Evolutionary conservation across 2,888 invertebrate species (phyloP), one percentile per base, ranked within the genome.

Genomic region (Seira ritae): DNA sequence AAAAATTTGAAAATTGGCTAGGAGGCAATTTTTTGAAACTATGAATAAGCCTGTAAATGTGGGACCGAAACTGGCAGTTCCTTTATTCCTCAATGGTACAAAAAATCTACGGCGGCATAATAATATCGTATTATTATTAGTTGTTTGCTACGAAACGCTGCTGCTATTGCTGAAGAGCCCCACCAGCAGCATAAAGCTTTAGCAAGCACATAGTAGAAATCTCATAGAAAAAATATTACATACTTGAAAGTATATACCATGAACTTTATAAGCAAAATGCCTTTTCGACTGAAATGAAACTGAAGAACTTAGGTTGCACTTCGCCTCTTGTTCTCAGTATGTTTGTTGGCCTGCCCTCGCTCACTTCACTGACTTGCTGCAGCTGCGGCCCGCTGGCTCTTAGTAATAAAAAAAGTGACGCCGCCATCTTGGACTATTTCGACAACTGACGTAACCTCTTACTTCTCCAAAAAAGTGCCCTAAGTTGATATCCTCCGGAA

Each of bases 401-500:
- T 70, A 75, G 75, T 75, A 80, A 80, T 80, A 80, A 80, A 80
- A 62, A 80, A 80, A 80, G 84, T 84, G 80, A 84, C 84, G 79
- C 84, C 84, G 84, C 84, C 84, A 84, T 84, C 80, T 84, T 84
- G 84, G 80, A 80, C 80, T 80, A 80, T 80, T 80, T 80, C 80
- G 80, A 80, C 80, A 80, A 80, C 80, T 80, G 80, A 80, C 80
- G 80, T 80, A 75, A 80, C 74, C 80, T 80, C 75, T 65, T 74
- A 70, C 74, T 74, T 80, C 80, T 80, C 85, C 85, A 82, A 76
- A 83, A 81, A 71, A 31, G 62, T 72, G 79, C 24, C 66, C 65
- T 55, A 31, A 12, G n/a, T 46, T 12, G 20, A 23, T 68, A 42
- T 70, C 69, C 68, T 50, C 42, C 12, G 60, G 73, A 79, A 73